Conservation (phyloP, 2,888 invertebrate genomes). For the Ennomos erosarius region DNA sequence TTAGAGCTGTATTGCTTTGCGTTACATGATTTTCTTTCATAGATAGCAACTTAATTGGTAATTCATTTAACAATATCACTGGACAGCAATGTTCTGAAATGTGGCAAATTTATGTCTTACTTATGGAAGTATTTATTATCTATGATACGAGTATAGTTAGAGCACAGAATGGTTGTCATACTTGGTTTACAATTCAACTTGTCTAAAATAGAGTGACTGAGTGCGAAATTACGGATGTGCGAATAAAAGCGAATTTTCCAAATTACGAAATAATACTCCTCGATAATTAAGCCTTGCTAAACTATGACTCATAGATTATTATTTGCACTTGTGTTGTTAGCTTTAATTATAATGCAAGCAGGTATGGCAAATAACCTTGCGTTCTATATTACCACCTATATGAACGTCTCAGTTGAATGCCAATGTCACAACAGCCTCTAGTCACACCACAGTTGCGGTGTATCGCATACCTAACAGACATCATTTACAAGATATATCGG, state of each 20-base stretch:
- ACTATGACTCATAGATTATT: slow-evolving; percentile 21
- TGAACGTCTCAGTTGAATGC: slow-evolving; percentile 74
- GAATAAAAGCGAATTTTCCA: slow-evolving; percentile 11
- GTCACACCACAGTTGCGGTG: slow-evolving; percentile 47
- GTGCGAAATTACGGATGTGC: slow-evolving; percentile 7
- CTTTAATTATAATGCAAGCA: slow-evolving; percentile 56
- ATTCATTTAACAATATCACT: neutral
- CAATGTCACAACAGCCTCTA: slow-evolving; percentile 60
- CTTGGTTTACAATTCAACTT: neutral
- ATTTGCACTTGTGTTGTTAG: slow-evolving; percentile 36
- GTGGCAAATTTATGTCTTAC: too few species aligned
- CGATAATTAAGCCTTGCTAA: slow-evolving; percentile 13
- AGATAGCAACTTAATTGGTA: too few species aligned
- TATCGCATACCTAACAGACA: slow-evolving; percentile 45
- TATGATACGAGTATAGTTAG: too few species aligned
- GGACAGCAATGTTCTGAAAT: too few species aligned
- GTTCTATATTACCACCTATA: slow-evolving; percentile 55
- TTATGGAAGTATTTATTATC: too few species aligned
- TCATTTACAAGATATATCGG: slow-evolving; percentile 42
- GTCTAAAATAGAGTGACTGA: slow-evolving; percentile 6
- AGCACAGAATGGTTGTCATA: too few species aligned
- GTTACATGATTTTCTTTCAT: too few species aligned
- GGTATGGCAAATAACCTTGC: slow-evolving; percentile 66
- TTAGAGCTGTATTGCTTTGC: too few species aligned
- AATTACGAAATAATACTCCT: slow-evolving; percentile 10